Percentiles rank a stretch among this genome's conserved stretches.
Evolutionary conservation across 23 tunicate genomes (phyloP).

Genomic region (Corella eumyota): DNA sequence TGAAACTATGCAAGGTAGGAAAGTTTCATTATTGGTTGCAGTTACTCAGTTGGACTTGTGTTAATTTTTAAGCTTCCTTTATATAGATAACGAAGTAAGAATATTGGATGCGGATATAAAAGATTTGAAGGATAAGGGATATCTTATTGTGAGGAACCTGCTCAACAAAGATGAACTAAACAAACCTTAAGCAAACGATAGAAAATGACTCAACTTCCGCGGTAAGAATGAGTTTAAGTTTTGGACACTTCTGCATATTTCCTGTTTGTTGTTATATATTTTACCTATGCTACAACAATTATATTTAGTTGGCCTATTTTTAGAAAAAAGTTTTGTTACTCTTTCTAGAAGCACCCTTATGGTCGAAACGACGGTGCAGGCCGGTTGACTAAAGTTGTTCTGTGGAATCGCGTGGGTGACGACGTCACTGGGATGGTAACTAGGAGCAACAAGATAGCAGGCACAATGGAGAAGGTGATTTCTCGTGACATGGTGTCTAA

Average conservation of each 20-base stretch:
- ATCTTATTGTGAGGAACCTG: conserved; percentile 2
- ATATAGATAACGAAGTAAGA: too few species aligned
- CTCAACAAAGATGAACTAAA: conserved; percentile 1
- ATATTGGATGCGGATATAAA: too few species aligned
- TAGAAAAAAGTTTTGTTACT: too few species aligned
- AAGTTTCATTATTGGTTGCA: too few species aligned
- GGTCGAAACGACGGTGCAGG: conserved; percentile 41
- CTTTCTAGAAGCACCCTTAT: not conserved
- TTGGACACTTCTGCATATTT: not conserved
- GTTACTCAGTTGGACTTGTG: too few species aligned
- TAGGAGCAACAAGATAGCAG: conserved; percentile 28
- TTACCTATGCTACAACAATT: too few species aligned
- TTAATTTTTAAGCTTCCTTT: too few species aligned
- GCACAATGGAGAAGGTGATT: conserved; percentile 41
- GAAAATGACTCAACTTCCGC: conserved; percentile 1
- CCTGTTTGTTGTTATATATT: too few species aligned
- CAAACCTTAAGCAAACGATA: not conserved
- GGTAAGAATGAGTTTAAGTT: not conserved
- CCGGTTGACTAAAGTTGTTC: conserved; percentile 17
- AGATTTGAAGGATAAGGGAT: conserved; percentile 7
- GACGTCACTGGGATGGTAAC: conserved; percentile 26
- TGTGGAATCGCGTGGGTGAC: conserved; percentile 26
- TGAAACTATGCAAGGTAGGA: too few species aligned
- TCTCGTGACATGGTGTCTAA: not conserved
- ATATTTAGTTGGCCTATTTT: too few species aligned